Evolutionary conservation across 2,113 vertebrate species (phyloP).

Genomic region (Phyllostomus discolor): DNA sequence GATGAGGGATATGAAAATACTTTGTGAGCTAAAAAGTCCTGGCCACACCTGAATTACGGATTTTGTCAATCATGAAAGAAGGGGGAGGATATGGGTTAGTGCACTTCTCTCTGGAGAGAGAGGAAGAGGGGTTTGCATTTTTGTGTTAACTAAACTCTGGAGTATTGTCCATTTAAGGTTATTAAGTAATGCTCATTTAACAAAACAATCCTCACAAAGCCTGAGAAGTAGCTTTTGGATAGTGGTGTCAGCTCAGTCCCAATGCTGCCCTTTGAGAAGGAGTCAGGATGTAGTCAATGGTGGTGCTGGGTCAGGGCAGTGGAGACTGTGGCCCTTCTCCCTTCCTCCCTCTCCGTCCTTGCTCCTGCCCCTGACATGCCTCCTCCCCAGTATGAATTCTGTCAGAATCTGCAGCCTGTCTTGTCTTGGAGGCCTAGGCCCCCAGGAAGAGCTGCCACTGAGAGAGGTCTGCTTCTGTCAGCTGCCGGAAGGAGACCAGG

Average conservation of each 20-base stretch:
- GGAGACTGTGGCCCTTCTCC: not conserved
- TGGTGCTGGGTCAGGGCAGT: not conserved
- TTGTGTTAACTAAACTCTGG: constrained; percentile 42
- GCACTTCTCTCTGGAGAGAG: constrained; percentile 26
- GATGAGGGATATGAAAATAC: not conserved
- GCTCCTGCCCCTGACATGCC: not conserved
- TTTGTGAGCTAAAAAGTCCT: not conserved
- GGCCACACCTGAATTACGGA: not conserved
- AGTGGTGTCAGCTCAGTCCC: constrained; percentile 56
- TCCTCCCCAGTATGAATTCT: not conserved
- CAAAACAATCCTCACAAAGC: constrained; percentile 29
- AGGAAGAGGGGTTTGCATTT: constrained; percentile 53
- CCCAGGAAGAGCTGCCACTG: not conserved
- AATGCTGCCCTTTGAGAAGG: constrained; percentile 46
- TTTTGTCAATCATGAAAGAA: not conserved
- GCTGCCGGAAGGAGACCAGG: not conserved
- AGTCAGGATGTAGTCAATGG: constrained; percentile 27
- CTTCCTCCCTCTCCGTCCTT: not conserved
- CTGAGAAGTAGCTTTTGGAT: constrained; percentile 53
- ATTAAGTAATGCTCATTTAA: constrained; percentile 41
- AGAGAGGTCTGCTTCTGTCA: not conserved
- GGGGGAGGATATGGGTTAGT: not conserved
- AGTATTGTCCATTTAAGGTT: constrained; percentile 46
- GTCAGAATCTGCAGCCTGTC: not conserved
- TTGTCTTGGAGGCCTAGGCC: not conserved